Percentiles rank a stretch among this genome's conserved stretches.
These are phyloP conservation scores for Catostomus latipinnis DNA, from an alignment of 2,797 vertebrate genomes.

Conservation along the genomic window DNA sequence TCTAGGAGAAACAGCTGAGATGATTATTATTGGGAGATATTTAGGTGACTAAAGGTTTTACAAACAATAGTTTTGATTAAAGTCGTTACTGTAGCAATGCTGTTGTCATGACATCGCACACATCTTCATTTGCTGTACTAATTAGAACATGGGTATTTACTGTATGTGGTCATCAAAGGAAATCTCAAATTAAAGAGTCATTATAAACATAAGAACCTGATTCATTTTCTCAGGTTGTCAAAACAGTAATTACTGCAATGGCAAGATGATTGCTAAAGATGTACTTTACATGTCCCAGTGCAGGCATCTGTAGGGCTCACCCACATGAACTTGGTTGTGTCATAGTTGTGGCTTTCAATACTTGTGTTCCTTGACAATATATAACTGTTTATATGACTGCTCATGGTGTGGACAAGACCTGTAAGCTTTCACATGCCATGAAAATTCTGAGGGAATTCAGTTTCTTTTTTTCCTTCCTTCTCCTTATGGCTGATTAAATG, in stretches of 20 bases:
- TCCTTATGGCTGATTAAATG: background rate
- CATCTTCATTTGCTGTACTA: background rate
- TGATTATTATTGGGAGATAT: no score
- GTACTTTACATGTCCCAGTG: slow-evolving; percentile 7
- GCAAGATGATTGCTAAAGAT: slow-evolving; percentile 33
- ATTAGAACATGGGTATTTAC: slow-evolving; percentile 28
- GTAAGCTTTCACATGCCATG: background rate
- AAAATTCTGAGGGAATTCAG: background rate
- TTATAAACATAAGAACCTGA: slow-evolving; percentile 47
- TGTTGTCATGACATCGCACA: background rate
- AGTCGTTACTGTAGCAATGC: background rate
- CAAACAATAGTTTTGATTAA: background rate
- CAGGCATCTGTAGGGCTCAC: background rate
- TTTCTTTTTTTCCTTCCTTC: no score
- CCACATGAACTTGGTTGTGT: background rate
- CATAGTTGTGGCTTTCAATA: background rate
- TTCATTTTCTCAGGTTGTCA: slow-evolving; percentile 63
- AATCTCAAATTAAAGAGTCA: slow-evolving; percentile 50
- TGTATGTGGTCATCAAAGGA: slow-evolving; percentile 54
- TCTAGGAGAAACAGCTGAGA: no score
- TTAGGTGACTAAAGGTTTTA: background rate
- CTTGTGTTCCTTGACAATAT: no score
- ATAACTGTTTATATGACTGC: no score
- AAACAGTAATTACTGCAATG: slow-evolving; percentile 64
- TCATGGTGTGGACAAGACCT: no score